A percentile compares a stretch with the other conserved stretches of the same genome.
Conservation (phyloP, 2,113 vertebrate genomes). For the Probosciger aterrimus region DNA sequence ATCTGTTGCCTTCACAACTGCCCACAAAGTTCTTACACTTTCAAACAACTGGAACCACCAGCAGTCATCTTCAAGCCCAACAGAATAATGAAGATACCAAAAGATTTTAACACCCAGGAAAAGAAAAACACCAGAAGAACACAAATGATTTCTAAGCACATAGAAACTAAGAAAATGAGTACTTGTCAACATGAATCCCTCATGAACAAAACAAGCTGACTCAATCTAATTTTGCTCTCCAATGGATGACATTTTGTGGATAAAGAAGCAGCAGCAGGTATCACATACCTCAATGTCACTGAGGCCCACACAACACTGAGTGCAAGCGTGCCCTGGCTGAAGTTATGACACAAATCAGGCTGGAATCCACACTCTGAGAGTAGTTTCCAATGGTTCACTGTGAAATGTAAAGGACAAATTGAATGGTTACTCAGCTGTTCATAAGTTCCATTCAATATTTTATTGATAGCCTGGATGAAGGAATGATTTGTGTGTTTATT, state of each 20-base stretch:
- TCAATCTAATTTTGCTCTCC: neutral
- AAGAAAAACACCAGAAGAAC: neutral
- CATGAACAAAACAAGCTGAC: neutral
- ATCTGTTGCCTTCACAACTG: neutral
- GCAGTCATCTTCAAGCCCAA: neutral
- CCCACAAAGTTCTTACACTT: neutral
- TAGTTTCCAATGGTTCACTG: neutral
- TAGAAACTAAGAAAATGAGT: neutral
- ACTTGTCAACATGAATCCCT: neutral
- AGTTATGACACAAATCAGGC: neutral
- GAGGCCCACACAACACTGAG: neutral
- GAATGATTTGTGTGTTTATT: slow-evolving; percentile 48
- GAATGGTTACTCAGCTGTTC: slow-evolving; percentile 35
- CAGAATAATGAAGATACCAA: neutral
- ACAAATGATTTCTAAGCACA: neutral
- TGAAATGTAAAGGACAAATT: slow-evolving; percentile 27
- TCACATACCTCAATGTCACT: neutral
- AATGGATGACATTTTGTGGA: neutral
- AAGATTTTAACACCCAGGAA: neutral
- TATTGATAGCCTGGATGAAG: slow-evolving; percentile 48
- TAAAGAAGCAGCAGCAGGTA: neutral
- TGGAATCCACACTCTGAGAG: neutral
- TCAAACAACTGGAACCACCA: neutral
- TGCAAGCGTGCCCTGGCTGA: neutral
- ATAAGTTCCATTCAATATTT: slow-evolving; percentile 51